A percentile compares a stretch with the other conserved stretches of the same genome.
These are phyloP conservation scores for Hapalemur alaotrensis DNA, from an alignment of 2,797 vertebrate species.

Conservation along the genomic window DNA sequence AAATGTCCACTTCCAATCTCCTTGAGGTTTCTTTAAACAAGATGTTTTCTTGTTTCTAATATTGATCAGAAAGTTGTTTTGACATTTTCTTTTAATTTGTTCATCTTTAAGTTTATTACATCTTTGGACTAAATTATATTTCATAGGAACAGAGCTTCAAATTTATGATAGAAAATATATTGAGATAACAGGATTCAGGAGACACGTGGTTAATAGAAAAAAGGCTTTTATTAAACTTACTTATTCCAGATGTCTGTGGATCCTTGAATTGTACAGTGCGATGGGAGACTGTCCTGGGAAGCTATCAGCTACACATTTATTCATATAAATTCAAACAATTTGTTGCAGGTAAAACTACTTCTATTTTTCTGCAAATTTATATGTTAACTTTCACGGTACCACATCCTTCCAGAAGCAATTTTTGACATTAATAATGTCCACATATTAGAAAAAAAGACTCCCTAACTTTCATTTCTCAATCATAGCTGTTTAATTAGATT, in stretches of 20 bases:
- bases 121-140: slow-evolving; percentile 38
- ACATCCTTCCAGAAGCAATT: background rate
- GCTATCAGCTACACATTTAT: background rate
- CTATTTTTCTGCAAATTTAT: background rate
- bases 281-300: background rate
- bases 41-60: background rate
- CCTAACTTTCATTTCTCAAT: slow-evolving; percentile 21
- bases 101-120: slow-evolving; percentile 26
- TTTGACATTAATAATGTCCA: slow-evolving; percentile 35
- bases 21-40: background rate
- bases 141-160: slow-evolving; percentile 1
- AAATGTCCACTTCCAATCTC: background rate
- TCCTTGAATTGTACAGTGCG: background rate
- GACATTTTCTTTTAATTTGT: slow-evolving; percentile 38
- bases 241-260: background rate
- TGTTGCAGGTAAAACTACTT: background rate
- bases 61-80: slow-evolving; percentile 17
- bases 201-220: background rate
- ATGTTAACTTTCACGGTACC: background rate
- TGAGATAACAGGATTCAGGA: background rate
- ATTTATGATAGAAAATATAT: background rate
- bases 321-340: background rate
- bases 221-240: background rate
- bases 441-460: background rate
- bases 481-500: slow-evolving; percentile 55